Evolutionary conservation across 2,797 vertebrate species (phyloP), one percentile per base, ranked within the genome.

Genomic region (Kryptopterus vitreolus): DNA sequence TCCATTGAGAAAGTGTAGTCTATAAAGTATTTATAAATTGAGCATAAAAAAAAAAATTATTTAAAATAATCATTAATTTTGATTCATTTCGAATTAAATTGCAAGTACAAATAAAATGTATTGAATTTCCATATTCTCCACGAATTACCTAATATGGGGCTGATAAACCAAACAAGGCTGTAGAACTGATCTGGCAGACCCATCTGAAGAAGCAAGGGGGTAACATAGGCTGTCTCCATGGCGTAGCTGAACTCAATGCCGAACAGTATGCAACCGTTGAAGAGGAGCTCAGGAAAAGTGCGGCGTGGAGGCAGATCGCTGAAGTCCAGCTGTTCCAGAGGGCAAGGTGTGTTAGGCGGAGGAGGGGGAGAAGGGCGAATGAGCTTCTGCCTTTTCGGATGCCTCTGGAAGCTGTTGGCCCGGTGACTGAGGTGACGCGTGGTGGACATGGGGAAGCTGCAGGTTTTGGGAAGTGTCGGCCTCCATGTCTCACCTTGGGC

Each of bases 201-300:
- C 97, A 99, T 98, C 92, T 99, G 97, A 0, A 99, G 95, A 16
- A 99, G 93, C 70, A 98, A 95, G 0, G 98, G 98, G 0, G 98
- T 99, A 79, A 99, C 98, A 2, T 98, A 99, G 0, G 98, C 98
- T 0, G 98, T 99, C 88, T 99, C 98, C 97, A 99, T 97, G 89
- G 98, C 98, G 4, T 99, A 99, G 89, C 98, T 98, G 89, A 99
- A 99, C 88, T 99, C 98, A 0, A 99, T 96, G 76, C 97, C 98
- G 24, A 99, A 99, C 76, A 99, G 93, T 84, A 99, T 89, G 85
- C 95, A 98, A 55, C 98, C 97, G 0, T 99, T 99, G 89, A 96
- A 98, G 26, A 99, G 84, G 65, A 99, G 92, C 84, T 99, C 96
- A 55, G 94, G 85, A 88, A 98, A 95, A 62, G 97, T 95, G 38